Base-by-base conservation (phyloP, 2,113 vertebrate species). In the Oncorhynchus keta region DNA sequence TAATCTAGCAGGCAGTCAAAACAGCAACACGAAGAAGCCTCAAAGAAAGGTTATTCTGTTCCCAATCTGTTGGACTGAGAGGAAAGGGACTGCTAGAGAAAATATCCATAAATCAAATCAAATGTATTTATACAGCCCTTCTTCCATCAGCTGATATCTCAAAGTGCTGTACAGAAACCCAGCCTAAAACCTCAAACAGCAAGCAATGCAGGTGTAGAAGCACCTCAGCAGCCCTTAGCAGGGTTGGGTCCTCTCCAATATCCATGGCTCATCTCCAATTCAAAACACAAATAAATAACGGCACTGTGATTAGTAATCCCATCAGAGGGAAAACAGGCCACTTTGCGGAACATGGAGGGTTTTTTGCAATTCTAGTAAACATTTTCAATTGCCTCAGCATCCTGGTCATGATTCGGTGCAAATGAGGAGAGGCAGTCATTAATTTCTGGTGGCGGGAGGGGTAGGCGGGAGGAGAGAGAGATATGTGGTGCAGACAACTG, bases 221-320 rank as follows among this genome's bases (percentile, higher is more conserved):
- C 28, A 28, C 28, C 91, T 87, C 28, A 79, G 83, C 81, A 88
- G 87, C 87, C 89, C 86, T 85, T 83, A 89, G 87, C 86, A 84
- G 87, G 84, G 83, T 86, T 90, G 90, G 90, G 90, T 68, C 79
- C 81, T 81, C 81, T 90, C 89, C 89, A 90, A 87, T 79, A 89
- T 88, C 88, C 80, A 45, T 84, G 84, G 83, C 89, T 90, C 91
- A 89, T 89, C 89, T 89, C 86, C 86, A 92, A 90, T 91, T 91
- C 89, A 92, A 92, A 92, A 92, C 85, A 89, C 87, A 90, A 86
- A 92, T 90, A 91, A 91, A 90, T 91, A 91, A 90, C 90, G 66
- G 83, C n/a, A 76, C 83, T 85, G 88, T 92, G 91, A 93, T 93
- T 92, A 93, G 88, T 86, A 91, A 91, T 91, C 86, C 88, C 91